Conservation (phyloP, 2,797 vertebrate species). For the Fringilla coelebs region DNA sequence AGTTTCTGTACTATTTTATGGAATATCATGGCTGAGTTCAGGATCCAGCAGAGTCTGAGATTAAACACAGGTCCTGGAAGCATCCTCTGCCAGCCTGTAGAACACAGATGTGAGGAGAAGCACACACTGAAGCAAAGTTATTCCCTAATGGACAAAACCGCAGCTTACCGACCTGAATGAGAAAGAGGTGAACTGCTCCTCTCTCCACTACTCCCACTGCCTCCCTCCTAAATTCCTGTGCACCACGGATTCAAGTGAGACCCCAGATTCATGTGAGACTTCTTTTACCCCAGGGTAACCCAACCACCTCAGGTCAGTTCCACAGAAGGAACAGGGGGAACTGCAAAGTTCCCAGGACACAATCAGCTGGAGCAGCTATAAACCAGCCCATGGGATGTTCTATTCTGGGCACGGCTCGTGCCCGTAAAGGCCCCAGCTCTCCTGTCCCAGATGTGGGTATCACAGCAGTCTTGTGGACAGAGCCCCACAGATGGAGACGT, state of each 20-base stretch:
- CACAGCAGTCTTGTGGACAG: not conserved
- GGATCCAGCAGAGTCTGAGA: not conserved
- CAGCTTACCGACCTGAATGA: not conserved
- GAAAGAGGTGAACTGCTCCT: not conserved
- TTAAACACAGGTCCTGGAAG: not conserved
- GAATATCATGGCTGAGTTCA: not conserved
- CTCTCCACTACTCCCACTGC: not conserved
- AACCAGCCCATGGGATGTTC: not conserved
- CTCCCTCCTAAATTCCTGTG: not conserved
- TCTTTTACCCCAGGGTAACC: not conserved
- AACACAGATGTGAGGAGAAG: not conserved
- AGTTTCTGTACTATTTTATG: not conserved
- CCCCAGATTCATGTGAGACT: not conserved
- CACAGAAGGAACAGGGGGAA: not conserved
- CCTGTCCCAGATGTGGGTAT: not conserved
- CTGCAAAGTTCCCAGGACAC: not conserved
- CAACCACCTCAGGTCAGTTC: not conserved
- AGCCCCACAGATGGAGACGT: not conserved
- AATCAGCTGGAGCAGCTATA: not conserved
- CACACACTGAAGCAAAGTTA: not conserved
- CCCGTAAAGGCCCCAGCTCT: not conserved
- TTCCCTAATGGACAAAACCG: not conserved
- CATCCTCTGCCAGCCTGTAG: not conserved
- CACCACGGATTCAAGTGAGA: not conserved
- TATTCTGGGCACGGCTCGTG: accelerated